phyloP scores from a whole-genome alignment of 2,797 vertebrate species.

The Bradypus variegatus region DNA sequence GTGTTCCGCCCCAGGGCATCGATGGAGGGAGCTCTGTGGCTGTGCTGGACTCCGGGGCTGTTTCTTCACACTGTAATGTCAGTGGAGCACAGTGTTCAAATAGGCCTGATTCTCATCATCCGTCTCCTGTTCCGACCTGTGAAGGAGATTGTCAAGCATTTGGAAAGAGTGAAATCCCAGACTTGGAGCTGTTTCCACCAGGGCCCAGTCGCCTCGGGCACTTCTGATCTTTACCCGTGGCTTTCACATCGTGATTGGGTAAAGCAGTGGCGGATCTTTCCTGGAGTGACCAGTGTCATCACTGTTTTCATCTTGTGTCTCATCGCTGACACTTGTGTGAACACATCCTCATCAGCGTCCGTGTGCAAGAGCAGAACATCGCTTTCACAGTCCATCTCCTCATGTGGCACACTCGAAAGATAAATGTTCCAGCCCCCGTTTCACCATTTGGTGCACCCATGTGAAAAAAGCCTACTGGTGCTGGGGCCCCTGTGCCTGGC shows the following conservation, averaged over 20 bases:
- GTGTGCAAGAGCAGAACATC: rapidly evolving
- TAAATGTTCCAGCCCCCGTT: rapidly evolving
- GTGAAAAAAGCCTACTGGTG: background rate
- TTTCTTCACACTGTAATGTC: rapidly evolving
- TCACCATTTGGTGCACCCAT: background rate
- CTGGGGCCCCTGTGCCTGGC: background rate
- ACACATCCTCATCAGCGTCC: rapidly evolving
- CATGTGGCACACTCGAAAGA: rapidly evolving
- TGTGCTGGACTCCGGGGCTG: rapidly evolving
- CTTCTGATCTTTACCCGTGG: rapidly evolving
- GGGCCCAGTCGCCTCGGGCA: rapidly evolving
- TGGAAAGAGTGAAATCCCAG: background rate
- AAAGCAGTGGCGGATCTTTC: background rate
- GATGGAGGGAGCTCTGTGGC: rapidly evolving
- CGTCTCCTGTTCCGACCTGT: background rate
- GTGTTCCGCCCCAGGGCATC: rapidly evolving
- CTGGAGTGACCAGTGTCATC: rapidly evolving
- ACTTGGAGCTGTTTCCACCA: rapidly evolving
- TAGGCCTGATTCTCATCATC: background rate
- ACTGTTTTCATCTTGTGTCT: background rate
- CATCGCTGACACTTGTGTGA: rapidly evolving
- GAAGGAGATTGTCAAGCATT: rapidly evolving
- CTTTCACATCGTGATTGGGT: background rate
- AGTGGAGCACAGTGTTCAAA: no score
- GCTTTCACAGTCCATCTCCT: background rate